phyloP scores from a whole-genome alignment of 1,140 invertebrate species.

The Rhynchophorus ferrugineus region DNA sequence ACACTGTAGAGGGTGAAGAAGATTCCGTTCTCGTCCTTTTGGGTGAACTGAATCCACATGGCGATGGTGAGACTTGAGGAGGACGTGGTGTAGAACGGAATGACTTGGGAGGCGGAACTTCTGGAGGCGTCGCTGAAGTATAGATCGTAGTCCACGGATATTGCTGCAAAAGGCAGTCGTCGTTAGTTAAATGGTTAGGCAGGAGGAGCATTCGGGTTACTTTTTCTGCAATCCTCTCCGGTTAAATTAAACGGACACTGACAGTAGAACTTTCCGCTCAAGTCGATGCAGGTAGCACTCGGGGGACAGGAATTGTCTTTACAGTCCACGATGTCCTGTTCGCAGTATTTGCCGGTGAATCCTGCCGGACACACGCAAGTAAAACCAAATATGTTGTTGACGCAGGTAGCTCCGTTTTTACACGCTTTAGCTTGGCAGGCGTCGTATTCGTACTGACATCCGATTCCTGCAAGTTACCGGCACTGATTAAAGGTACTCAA shows the following conservation, averaged over 20 bases:
- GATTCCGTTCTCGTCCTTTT: conserved; percentile 80
- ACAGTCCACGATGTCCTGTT: conserved; percentile 88
- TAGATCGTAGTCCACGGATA: conserved; percentile 92
- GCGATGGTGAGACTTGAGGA: conserved; percentile 78
- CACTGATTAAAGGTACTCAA: not conserved
- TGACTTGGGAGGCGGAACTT: conserved; percentile 80
- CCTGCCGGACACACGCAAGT: conserved; percentile 80
- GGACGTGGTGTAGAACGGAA: conserved; percentile 76
- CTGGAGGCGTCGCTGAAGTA: conserved; percentile 85
- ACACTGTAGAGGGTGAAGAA: conserved; percentile 91
- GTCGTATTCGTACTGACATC: conserved; percentile 90
- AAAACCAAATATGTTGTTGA: conserved; percentile 77
- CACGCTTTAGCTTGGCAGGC: conserved; percentile 82
- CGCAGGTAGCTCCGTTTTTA: conserved; percentile 86
- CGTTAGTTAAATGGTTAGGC: conserved; percentile 15
- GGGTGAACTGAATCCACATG: conserved; percentile 93
- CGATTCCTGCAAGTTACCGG: conserved; percentile 49
- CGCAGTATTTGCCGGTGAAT: conserved; percentile 82
- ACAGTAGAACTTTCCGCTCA: conserved; percentile 88
- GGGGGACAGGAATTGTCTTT: conserved; percentile 91
- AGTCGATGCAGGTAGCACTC: conserved; percentile 87
- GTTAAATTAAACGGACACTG: conserved; percentile 95
- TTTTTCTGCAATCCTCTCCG: conserved; percentile 92
- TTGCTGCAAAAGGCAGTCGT: conserved; percentile 52
- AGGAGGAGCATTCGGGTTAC: conserved; percentile 45